These are phyloP conservation scores for Maniola hyperantus DNA, from an alignment of 2,888 invertebrate species.

Conservation along the genomic window DNA sequence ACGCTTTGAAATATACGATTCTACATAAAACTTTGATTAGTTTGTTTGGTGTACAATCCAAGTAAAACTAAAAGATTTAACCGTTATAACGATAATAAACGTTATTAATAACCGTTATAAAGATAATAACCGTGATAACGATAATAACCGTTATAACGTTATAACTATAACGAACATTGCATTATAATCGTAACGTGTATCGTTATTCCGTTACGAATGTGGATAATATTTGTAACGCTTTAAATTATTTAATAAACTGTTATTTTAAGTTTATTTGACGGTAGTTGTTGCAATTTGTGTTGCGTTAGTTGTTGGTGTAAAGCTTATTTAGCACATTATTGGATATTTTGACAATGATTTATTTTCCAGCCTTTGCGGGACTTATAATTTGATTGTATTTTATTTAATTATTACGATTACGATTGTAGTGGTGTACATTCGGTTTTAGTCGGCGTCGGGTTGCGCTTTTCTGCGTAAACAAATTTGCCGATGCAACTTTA, in stretches of 20 bases:
- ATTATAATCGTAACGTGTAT: constrained; percentile 13
- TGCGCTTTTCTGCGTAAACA: not conserved
- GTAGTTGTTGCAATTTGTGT: constrained; percentile 16
- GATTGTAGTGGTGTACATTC: too few relatives aligned
- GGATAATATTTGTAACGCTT: constrained; percentile 30
- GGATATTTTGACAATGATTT: too few relatives aligned
- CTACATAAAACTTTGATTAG: not conserved
- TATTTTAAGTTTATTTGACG: constrained; percentile 22
- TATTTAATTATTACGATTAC: constrained; percentile 6
- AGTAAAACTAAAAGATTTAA: not conserved
- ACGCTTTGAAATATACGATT: not conserved
- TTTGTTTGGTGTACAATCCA: not conserved
- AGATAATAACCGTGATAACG: too few relatives aligned
- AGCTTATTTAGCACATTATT: not conserved
- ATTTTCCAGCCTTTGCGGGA: too few relatives aligned
- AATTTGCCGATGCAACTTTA: too few relatives aligned
- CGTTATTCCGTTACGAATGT: constrained; percentile 28
- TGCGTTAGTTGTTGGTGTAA: not conserved
- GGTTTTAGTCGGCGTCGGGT: too few relatives aligned
- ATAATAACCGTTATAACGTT: not conserved
- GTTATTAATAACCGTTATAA: too few relatives aligned
- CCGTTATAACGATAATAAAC: constrained; percentile 3
- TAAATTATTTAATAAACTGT: constrained; percentile 35
- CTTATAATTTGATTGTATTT: constrained; percentile 18
- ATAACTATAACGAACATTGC: not conserved